A percentile compares a stretch with the other conserved stretches of the same genome.
These are phyloP conservation scores for Girardinichthys multiradiatus DNA, from an alignment of 2,113 vertebrate genomes.

Conservation along the genomic window DNA sequence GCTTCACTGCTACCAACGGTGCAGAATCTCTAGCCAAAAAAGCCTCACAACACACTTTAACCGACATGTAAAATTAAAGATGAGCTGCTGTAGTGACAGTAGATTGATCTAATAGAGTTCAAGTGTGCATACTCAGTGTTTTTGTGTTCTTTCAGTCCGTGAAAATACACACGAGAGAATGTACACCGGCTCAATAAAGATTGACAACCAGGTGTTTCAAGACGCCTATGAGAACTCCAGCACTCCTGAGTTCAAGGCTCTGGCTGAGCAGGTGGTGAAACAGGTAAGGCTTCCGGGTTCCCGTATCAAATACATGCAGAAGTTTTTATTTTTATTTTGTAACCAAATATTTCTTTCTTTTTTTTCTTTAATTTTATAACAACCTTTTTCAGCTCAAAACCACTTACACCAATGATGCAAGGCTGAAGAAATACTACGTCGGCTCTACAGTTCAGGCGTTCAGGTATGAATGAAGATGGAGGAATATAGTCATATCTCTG, in stretches of 20 bases:
- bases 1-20: too few relatives aligned
- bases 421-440: slow-evolving; percentile 73
- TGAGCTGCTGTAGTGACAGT: neutral
- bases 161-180: slow-evolving; percentile 67
- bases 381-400: slow-evolving; percentile 68
- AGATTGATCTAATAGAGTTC: neutral
- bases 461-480: slow-evolving; percentile 64
- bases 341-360: neutral
- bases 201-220: slow-evolving; percentile 76
- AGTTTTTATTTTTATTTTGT: neutral
- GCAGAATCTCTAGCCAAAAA: too few relatives aligned
- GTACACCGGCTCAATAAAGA: slow-evolving; percentile 77
- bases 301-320: neutral
- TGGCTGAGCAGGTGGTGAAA: slow-evolving; percentile 66
- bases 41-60: too few relatives aligned
- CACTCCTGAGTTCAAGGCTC: slow-evolving; percentile 66
- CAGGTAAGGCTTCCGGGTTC: slow-evolving; percentile 64
- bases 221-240: slow-evolving; percentile 70
- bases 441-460: slow-evolving; percentile 76
- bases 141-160: slow-evolving; percentile 66
- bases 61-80: too few relatives aligned
- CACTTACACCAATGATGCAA: slow-evolving; percentile 64
- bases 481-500: neutral
- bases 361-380: neutral
- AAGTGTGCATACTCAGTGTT: neutral